Conservation (phyloP, 2,113 vertebrate species). For the Equus quagga region DNA sequence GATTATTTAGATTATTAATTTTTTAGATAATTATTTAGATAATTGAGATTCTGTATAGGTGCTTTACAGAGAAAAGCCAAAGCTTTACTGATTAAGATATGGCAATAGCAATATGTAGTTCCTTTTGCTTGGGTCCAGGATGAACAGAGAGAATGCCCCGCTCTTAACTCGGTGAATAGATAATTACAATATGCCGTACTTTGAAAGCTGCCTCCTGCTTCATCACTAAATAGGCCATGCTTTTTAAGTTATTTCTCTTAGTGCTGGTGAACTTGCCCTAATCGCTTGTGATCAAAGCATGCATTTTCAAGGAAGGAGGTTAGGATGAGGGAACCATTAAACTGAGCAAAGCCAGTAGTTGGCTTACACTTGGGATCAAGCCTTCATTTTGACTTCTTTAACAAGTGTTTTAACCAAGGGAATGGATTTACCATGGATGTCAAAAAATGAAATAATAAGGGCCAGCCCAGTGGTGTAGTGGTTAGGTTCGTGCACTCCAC, state of each 20-base stretch:
- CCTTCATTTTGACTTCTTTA: constrained; percentile 28
- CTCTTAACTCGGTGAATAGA: neutral
- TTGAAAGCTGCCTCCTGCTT: neutral
- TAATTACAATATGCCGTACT: neutral
- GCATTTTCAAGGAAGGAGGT: neutral
- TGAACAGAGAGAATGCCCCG: neutral
- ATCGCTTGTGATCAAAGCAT: neutral
- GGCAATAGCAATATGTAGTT: neutral
- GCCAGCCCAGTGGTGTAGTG: too few species aligned
- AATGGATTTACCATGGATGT: neutral
- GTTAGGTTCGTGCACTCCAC: too few species aligned
- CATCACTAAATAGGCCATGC: neutral
- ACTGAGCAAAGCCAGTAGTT: neutral
- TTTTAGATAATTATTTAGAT: neutral
- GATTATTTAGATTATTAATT: neutral
- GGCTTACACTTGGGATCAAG: neutral
- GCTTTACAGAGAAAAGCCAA: neutral
- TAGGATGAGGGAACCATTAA: neutral
- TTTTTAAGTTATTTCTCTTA: neutral
- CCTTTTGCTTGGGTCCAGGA: neutral
- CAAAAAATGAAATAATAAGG: neutral
- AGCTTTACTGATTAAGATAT: neutral
- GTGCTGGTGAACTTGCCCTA: neutral
- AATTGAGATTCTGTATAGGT: neutral
- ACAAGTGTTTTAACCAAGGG: neutral